Evolutionary conservation across 1,140 invertebrate species (phyloP), one percentile per base, ranked within the genome.

Genomic region (Bombus fervidus): DNA sequence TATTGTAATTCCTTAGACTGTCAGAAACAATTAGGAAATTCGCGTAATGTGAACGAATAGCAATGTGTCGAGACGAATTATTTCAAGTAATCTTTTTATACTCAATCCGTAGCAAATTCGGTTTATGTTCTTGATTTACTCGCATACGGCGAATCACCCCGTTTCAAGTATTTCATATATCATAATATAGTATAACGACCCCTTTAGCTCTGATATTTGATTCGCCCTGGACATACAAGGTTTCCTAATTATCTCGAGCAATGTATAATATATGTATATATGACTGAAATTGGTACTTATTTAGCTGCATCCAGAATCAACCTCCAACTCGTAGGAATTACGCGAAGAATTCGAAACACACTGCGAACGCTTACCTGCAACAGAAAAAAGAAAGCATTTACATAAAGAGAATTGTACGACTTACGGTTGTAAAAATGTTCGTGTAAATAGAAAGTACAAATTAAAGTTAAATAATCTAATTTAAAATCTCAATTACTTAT

Each of bases 331-430:
- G 47, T 0, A 53, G 47, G 25, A 3, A 12, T 43, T 22, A 5
- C 1, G 28, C n/a, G 1, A 18, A 34, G 41, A 64, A 47, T 4
- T 22, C 12, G 37, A 64, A 43, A 28, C 47, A 22, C 18, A 8
- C 15, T 2, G 68, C 6, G 39, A n/a, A 9, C 12, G 57, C 80
- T 82, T 82, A 82, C 81, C 81, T 82, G 81, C 8, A 82, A 82
- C 81, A 82, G 13, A 82, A n/a, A 75, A 12, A 74, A 10, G 22
- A 64, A 47, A 59, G 5, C 10, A 37, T 22, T 0, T 1, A 2
- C 18, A 53, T 66, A 47, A 64, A 8, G 25, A 72, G 15, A 4
- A 34, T 39, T 22, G 22, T 4, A 66, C 31, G 18, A 47, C 15
- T 6, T 18, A 47, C 0, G 8, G 13, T 34, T 57, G 9, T 10